Base-by-base conservation (phyloP, 2,797 vertebrate genomes). In the Intellagama lesueurii region DNA sequence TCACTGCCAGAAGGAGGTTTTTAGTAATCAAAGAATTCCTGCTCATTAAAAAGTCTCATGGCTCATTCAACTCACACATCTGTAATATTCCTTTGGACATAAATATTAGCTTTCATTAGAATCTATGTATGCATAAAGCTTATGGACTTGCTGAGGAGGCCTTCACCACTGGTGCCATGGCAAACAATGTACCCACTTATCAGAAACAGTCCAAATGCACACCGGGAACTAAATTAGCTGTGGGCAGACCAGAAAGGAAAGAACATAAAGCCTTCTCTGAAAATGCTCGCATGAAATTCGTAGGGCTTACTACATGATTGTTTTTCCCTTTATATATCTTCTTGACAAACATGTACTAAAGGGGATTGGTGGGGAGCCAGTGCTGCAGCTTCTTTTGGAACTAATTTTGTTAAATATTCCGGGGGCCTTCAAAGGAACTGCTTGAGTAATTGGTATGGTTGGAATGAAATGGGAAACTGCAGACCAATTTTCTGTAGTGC, bases 401-500 rank as follows among this genome's bases (percentile, higher is more conserved):
- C 89, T 91, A 88, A 86, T 89, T 95, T 93, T 90, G 91, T 94
- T 92, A 94, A 94, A 92, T 94, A 93, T 80, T 93, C 91, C 64
- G 86, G 91, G 64, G 86, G 52, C 22, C 64, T 94, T 93, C 86
- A 93, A 90, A 92, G 79, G 83, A 93, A 93, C 77, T 88, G 70
- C 32, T 81, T 94, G 60, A 92, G 56, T 94, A 94, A 95, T 93
- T 92, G 92, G 17, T 60, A 30, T 80, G 83, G 49, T 90, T 90
- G 82, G 79, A 94, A 90, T 92, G 86, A 94, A 94, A 91, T 26
- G 44, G 70, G 16, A 68, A 92, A 93, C 79, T 91, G 90, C 49
- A 88, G 68, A 94, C 91, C 92, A 87, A 93, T 89, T 94, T 94
- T 93, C 89, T 89, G 89, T 56, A 47, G 32, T 94, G 91, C 86